A percentile compares a stretch with the other conserved stretches of the same genome.
These are phyloP conservation scores for Phoxinus dragarum DNA, from an alignment of 2,797 vertebrate genomes.

Conservation along the genomic window DNA sequence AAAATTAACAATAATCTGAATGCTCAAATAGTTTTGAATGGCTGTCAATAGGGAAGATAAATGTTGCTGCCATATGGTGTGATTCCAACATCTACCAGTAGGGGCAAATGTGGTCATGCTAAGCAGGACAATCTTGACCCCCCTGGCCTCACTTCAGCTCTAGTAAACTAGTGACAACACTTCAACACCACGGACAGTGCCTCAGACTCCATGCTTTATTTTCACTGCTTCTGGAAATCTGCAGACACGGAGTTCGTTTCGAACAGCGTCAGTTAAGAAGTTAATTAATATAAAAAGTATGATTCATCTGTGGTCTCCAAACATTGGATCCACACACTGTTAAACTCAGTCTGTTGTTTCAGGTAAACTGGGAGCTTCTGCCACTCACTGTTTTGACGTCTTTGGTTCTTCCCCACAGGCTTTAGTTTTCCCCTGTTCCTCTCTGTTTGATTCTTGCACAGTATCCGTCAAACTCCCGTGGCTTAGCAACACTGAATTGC, in stretches of 20 bases:
- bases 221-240: slow-evolving; percentile 37
- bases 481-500: slow-evolving; percentile 46
- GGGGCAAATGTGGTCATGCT: neutral
- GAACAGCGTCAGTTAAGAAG: slow-evolving; percentile 14
- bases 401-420: slow-evolving; percentile 37
- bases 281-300: slow-evolving; percentile 5
- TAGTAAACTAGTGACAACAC: slow-evolving; percentile 32
- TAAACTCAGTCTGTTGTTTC: slow-evolving; percentile 30
- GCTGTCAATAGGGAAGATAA: neutral
- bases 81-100: neutral
- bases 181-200: slow-evolving; percentile 56
- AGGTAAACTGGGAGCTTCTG: slow-evolving; percentile 32
- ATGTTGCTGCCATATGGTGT: neutral
- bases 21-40: neutral
- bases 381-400: slow-evolving; percentile 36
- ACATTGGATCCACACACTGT: slow-evolving; percentile 27
- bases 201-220: slow-evolving; percentile 28
- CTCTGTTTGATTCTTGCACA: slow-evolving; percentile 37
- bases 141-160: neutral
- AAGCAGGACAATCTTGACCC: neutral
- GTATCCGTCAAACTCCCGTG: slow-evolving; percentile 31
- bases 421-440: slow-evolving; percentile 43
- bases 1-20: neutral
- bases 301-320: slow-evolving; percentile 42
- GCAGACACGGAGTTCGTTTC: slow-evolving; percentile 21